phyloP scores from a whole-genome alignment of 2,888 invertebrate species.

The Eulithis prunata region DNA sequence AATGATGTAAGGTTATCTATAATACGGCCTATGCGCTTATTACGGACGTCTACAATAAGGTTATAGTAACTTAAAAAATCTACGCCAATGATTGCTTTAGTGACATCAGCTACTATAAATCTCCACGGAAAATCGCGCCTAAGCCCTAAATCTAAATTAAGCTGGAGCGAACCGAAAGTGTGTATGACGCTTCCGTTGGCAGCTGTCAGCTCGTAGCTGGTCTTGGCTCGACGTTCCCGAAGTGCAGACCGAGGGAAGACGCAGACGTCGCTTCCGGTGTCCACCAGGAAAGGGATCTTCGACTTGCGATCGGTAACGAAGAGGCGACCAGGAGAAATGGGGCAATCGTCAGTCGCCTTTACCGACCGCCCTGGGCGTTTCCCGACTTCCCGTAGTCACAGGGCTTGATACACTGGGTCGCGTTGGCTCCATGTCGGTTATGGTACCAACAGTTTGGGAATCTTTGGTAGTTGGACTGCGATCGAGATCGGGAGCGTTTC shows the following conservation, averaged over 20 bases:
- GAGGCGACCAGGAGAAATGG: conserved; percentile 29
- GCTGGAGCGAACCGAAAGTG: conserved; percentile 40
- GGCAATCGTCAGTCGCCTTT: conserved; percentile 30
- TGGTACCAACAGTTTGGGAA: conserved; percentile 27
- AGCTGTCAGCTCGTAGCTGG: conserved; percentile 33
- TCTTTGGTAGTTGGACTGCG: conserved; percentile 17
- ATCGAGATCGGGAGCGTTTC: conserved; percentile 10
- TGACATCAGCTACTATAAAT: conserved; percentile 46
- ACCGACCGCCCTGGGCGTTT: conserved; percentile 22
- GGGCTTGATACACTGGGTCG: conserved; percentile 14
- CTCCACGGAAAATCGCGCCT: conserved; percentile 42
- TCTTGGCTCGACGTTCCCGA: conserved; percentile 28
- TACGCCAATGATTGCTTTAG: conserved; percentile 46
- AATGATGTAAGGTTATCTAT: conserved; percentile 29
- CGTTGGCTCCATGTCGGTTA: conserved; percentile 11
- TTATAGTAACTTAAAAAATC: conserved; percentile 41
- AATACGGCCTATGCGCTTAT: conserved; percentile 22
- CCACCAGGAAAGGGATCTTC: conserved; percentile 8
- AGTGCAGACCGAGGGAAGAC: conserved; percentile 28
- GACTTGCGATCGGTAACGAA: conserved; percentile 24
- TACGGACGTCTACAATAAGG: conserved; percentile 26
- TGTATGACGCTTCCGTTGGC: conserved; percentile 43
- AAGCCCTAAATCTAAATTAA: conserved; percentile 42
- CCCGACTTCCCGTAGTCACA: conserved; percentile 27
- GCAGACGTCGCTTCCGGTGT: conserved; percentile 33